A percentile compares a stretch with the other conserved stretches of the same genome.
Evolutionary conservation across 2,797 vertebrate genomes (phyloP).

Genomic region (Neomorphus geoffroyi): DNA sequence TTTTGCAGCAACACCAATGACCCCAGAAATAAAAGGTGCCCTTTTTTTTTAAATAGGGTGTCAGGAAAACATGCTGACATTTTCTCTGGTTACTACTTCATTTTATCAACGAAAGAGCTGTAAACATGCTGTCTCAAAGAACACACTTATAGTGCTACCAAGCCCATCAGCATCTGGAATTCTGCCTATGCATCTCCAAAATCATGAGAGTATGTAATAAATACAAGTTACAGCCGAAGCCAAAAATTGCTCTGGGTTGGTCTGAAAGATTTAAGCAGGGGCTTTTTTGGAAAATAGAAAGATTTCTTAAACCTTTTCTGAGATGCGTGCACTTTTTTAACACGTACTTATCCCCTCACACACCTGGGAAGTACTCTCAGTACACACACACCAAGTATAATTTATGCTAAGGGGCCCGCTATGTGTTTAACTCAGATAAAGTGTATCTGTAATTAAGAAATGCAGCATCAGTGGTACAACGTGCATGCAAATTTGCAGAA

Average conservation of each 20-base stretch:
- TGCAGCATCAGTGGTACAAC: not conserved
- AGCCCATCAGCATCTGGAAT: not conserved
- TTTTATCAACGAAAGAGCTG: not conserved
- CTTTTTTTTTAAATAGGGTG: not conserved
- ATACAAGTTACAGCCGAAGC: not conserved
- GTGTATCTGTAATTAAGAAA: not conserved
- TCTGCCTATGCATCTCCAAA: not conserved
- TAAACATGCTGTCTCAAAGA: not conserved
- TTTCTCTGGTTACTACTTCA: not conserved
- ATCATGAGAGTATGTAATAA: not conserved
- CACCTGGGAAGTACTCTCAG: conserved; percentile 33
- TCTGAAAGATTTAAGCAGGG: not conserved
- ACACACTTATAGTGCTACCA: not conserved
- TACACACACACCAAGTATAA: not conserved
- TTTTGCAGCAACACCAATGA: not conserved
- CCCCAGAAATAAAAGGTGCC: not conserved
- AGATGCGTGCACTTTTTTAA: not conserved
- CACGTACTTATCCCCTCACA: not conserved
- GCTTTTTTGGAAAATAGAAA: not conserved
- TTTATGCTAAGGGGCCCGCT: conserved; percentile 38
- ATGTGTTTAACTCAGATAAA: conserved; percentile 40
- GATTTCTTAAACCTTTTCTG: not conserved
- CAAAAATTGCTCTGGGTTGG: not conserved
- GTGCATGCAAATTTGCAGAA: not conserved
- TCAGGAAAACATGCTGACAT: not conserved